Evolutionary conservation across 2,797 vertebrate species (phyloP), one percentile per base, ranked within the genome.

Genomic region (Gymnothorax javanicus): DNA sequence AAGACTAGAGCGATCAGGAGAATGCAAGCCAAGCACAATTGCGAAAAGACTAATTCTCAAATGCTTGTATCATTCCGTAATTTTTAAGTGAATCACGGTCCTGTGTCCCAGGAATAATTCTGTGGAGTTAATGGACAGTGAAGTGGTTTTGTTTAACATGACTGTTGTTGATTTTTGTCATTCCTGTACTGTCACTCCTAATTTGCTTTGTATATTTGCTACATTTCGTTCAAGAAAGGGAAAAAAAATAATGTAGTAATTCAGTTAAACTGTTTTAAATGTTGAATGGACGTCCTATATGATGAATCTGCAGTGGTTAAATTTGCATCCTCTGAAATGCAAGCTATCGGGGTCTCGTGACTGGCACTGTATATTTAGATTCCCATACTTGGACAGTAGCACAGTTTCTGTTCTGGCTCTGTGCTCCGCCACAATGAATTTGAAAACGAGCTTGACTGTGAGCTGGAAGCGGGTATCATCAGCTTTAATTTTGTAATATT

Each of bases 51-150:
- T 17, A 56, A 84, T 84, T 57, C 87, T 71, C 56, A 69, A 69
- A 87, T 73, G 89, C 86, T 71, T 69, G 27, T 84, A 89, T 88
- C 84, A 88, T 91, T 90, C 84, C 86, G 87, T 87, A 86, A 84
- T 90, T 64, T 90, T 90, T 88, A 79, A 33, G 89, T 90, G 87
- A 82, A 90, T 90, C 90, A 33, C 86, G 88, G 82, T 89, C 4
- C 64, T 90, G 88, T 89, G 85, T 67, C 3, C 88, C 90, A 20
- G 90, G 88, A 73, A 54, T 83, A 57, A 43, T 75, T 56, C 62
- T 52, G 27, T 83, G 67, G 43, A 54, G 84, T 84, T 6, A 59
- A 56, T 15, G 4, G 20, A 54, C 75, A 54, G 23, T 9, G 75
- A 79, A 82, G 27, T 23, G n/a, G n/a, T 83, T 57, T n/a, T 83